Base-by-base conservation (phyloP, 1,140 invertebrate genomes). In the Spodoptera litura region DNA sequence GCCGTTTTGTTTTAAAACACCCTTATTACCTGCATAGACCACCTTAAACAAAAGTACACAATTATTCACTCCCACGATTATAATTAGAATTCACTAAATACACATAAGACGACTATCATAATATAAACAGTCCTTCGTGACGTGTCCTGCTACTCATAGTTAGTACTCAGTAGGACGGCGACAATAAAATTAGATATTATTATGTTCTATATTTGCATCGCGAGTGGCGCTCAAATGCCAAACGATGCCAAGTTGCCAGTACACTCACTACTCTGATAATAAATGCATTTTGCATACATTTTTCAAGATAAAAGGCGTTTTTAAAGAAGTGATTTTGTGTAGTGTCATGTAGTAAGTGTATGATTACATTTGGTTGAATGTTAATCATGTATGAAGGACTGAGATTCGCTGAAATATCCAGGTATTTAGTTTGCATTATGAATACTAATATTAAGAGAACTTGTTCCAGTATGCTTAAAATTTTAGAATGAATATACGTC, bases 381-480 rank as follows among this genome's bases (percentile, higher is more conserved):
- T 15, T 25, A 74, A 35, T 70, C 74, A 85, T 85, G 81, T 83
- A 82, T 78, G 80, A 81, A 79, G 79, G 79, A 51, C 66, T 85
- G 13, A 78, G 81, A 44, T 84, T 71, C 56, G 78, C 78, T 62
- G 78, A 80, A 58, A 79, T 83, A 59, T 38, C 53, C 20, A 86
- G 83, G 81, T 84, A 84, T 76, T 59, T 27, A 25, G 13, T 49
- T 27, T 15, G 13, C 31, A 51, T 35, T 31, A 20, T 20, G 20
- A 20, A 20, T 20, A 20, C 4, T 31, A 1, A 31, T 31, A 31
- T 31, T 31, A 5, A 4, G 31, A 31, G 31, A 20, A 20, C 20
- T 20, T 20, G 20, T 20, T 20, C 20, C 0, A 5, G 4, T 31
- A 5, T 31, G 31, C 4, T 31, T 31, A 2, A 31, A 31, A 31